A percentile compares a stretch with the other conserved stretches of the same genome.
Evolutionary conservation across 1,140 invertebrate genomes (phyloP).

Genomic region (Pteromalus puparum): DNA sequence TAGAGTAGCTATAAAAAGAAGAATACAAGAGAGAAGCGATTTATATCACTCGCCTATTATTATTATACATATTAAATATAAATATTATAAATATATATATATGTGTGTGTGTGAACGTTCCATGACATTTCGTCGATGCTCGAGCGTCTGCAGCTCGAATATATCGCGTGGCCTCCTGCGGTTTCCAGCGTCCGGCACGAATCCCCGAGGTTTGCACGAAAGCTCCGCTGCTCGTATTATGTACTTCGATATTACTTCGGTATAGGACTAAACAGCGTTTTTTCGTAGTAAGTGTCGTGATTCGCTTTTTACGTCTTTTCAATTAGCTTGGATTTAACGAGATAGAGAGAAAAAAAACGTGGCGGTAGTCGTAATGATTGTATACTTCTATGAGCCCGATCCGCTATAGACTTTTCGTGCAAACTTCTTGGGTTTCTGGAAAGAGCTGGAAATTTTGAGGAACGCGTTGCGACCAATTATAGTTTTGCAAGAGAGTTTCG

Average conservation of each 20-base stretch:
- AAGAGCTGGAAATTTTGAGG: not conserved
- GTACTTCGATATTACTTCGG: not conserved
- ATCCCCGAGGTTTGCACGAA: not conserved
- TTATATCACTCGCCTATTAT: constrained; percentile 31
- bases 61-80: constrained; percentile 17
- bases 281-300: constrained; percentile 8
- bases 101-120: constrained; percentile 9
- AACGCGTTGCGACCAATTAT: constrained; percentile 46
- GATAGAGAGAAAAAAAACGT: no score
- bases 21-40: constrained; percentile 9
- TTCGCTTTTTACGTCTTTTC: not conserved
- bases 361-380: not conserved
- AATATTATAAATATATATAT: constrained; percentile 19
- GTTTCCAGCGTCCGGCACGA: not conserved
- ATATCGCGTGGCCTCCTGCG: constrained; percentile 13
- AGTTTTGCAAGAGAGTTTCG: constrained; percentile 26
- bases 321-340: not conserved
- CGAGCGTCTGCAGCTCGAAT: constrained; percentile 2
- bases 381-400: not conserved
- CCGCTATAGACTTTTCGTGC: not conserved
- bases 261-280: no score
- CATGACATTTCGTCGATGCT: constrained; percentile 29
- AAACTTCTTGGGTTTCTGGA: constrained; percentile 18
- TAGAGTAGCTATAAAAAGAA: constrained; percentile 1
- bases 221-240: not conserved